Percentiles rank a stretch among this genome's conserved stretches.
Evolutionary conservation across 2,113 vertebrate species (phyloP).

Genomic region (Mormoops blainvillei): DNA sequence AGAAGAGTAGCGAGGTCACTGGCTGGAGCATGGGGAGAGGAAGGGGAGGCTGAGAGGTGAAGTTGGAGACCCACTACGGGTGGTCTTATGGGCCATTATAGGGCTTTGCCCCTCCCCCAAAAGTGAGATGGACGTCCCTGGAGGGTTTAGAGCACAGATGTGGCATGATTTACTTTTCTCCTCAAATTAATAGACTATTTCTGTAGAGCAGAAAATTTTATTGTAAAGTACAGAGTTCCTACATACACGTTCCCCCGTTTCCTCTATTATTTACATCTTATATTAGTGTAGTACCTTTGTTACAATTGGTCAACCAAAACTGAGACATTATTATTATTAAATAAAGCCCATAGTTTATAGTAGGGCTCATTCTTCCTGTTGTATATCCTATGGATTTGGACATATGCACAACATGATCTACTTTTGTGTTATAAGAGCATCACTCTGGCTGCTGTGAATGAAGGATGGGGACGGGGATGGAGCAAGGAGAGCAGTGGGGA

Average conservation of each 20-base stretch:
- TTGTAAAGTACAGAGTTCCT: not conserved
- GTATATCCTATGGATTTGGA: not conserved
- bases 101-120: not conserved
- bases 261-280: not conserved
- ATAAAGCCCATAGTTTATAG: not conserved
- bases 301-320: not conserved
- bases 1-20: not conserved
- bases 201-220: not conserved
- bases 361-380: not conserved
- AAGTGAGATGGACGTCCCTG: not conserved
- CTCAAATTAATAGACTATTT: not conserved
- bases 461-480: not conserved
- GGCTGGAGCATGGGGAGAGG: not conserved
- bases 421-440: not conserved
- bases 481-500: not conserved
- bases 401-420: no score
- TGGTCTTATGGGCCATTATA: not conserved
- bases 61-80: not conserved
- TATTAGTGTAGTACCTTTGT: not conserved
- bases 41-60: not conserved
- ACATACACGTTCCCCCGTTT: not conserved
- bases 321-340: not conserved
- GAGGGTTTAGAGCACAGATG: not conserved
- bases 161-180: not conserved
- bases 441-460: not conserved